These are phyloP conservation scores for Cistogaster globosa DNA, from an alignment of 2,888 invertebrate genomes.

Conservation along the genomic window DNA sequence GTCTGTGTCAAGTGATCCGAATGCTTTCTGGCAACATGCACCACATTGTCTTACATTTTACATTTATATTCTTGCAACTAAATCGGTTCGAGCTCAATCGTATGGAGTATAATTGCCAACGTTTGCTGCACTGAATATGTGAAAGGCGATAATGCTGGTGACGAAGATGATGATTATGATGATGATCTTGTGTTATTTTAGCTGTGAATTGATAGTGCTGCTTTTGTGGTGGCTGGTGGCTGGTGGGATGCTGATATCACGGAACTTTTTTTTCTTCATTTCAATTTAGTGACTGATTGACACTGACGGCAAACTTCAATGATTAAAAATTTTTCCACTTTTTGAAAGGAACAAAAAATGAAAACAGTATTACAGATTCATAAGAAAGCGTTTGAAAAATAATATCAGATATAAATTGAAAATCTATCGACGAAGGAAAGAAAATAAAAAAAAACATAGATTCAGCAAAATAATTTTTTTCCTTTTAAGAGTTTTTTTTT, in stretches of 20 bases:
- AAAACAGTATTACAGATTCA: constrained; percentile 23
- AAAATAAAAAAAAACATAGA: background rate
- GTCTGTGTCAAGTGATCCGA: constrained; percentile 67
- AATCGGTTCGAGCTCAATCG: constrained; percentile 76
- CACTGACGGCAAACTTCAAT: constrained; percentile 72
- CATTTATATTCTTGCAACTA: constrained; percentile 21
- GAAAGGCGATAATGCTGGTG: constrained; percentile 43
- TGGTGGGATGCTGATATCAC: constrained; percentile 76
- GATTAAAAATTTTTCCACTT: constrained; percentile 30
- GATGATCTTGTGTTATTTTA: constrained; percentile 72
- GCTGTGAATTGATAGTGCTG: constrained; percentile 70
- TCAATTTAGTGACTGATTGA: constrained; percentile 68
- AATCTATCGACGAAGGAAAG: constrained; percentile 17
- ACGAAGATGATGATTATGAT: constrained; percentile 62
- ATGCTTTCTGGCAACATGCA: constrained; percentile 50
- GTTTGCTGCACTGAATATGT: constrained; percentile 48
- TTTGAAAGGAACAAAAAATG: background rate
- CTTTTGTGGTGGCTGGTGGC: constrained; percentile 70
- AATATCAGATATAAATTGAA: constrained; percentile 47
- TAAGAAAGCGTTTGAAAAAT: constrained; percentile 50
- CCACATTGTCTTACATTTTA: constrained; percentile 51
- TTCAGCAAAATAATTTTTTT: constrained; percentile 44
- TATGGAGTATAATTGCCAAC: constrained; percentile 75
- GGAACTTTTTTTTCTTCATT: constrained; percentile 43
- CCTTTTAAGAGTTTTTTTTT: constrained; percentile 27